Evolutionary conservation across 2,888 invertebrate genomes (phyloP), one percentile per base, ranked within the genome.

Genomic region (Entomobrya multifasciata): DNA sequence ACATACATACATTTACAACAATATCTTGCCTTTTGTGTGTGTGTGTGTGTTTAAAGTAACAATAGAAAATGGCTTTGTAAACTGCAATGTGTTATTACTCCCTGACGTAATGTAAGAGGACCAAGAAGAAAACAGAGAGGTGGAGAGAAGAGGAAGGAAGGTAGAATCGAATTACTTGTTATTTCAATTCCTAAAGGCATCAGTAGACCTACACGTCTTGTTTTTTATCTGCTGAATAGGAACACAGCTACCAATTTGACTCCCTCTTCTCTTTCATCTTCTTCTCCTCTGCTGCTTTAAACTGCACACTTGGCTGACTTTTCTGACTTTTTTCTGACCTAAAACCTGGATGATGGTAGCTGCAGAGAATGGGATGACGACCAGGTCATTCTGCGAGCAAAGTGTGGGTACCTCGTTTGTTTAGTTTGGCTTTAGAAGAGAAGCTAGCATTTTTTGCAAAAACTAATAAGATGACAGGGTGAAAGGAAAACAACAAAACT

Each of bases 121-220:
- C n/a, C n/a, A n/a, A n/a, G n/a, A n/a, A 25, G 62, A 11, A 62
- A n/a, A 17, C 30, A 27, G 20, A 30, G 30, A 36, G 36, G 30
- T n/a, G 17, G 62, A 36, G 36, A 62, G 36, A 8, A 62, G 11
- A 3, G 60, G 8, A 49, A 72, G 47, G 11, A 11, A 74, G 17
- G 55, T 11, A 55, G 74, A 74, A 74, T 74, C 74, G 52, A 74
- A 74, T 74, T 74, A 52, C 74, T 55, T 52, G 55, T 74, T 74
- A 60, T 60, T 77, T 77, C 77, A 17, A 60, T 15, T 60, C 41
- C 57, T 41, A 41, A n/a, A 76, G 57, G 76, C 41, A 41, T 36
- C 65, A 62, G 36, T 36, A 36, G 8, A 49, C 27, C n/a, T n/a
- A n/a, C n/a, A n/a, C 47, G 15, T 41, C 57, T 57, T 77, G 44